Evolutionary conservation across 1,140 invertebrate species (phyloP).

Genomic region (Nomia melanderi): DNA sequence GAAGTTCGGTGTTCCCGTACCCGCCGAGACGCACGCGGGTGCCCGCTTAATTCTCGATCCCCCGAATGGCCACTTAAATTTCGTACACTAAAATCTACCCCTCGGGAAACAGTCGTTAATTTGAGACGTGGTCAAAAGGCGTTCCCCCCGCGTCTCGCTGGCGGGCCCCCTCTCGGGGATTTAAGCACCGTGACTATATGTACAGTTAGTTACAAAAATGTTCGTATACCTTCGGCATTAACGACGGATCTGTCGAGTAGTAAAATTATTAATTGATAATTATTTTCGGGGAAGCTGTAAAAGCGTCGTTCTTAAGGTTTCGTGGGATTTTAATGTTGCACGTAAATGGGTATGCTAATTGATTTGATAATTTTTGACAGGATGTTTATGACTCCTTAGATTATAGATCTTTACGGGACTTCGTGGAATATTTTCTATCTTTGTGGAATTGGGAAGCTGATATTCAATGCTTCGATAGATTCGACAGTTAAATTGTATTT

Average conservation of each 20-base stretch:
- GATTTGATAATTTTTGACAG: no score
- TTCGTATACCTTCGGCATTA: neutral
- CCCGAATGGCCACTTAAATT: conserved; percentile 61
- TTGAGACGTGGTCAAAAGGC: conserved; percentile 10
- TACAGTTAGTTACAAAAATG: neutral
- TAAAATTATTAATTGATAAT: neutral
- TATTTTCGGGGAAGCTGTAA: neutral
- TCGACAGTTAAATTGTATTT: no score
- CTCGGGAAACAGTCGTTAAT: conserved; percentile 46
- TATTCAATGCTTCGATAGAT: no score
- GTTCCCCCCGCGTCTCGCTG: conserved; percentile 1
- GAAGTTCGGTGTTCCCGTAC: neutral
- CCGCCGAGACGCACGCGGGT: conserved; percentile 7
- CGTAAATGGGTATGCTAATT: no score
- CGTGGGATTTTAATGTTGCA: no score
- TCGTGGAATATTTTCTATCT: no score
- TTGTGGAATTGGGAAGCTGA: no score
- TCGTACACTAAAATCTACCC: conserved; percentile 52
- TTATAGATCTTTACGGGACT: no score
- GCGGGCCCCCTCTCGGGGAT: conserved; percentile 35
- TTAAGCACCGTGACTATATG: conserved; percentile 40
- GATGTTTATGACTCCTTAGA: no score
- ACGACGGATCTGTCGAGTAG: neutral
- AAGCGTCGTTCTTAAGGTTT: no score
- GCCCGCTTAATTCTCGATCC: conserved; percentile 60